These are phyloP conservation scores for Escarpia spicata DNA, from an alignment of 2,888 invertebrate genomes.

Conservation along the genomic window DNA sequence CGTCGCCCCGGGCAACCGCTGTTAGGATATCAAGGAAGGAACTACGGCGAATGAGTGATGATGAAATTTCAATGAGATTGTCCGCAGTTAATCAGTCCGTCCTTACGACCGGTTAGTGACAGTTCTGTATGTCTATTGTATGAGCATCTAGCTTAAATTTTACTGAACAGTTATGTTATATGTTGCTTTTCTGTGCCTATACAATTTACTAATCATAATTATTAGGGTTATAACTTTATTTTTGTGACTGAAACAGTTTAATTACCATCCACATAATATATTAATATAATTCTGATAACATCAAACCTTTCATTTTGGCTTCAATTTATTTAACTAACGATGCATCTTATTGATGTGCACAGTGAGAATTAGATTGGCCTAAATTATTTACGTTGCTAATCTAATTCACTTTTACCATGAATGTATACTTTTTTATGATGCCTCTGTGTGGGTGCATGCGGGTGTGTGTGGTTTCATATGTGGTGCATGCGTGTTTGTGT, in stretches of 20 bases:
- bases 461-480: too few relatives aligned
- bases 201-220: too few relatives aligned
- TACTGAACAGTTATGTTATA: neutral
- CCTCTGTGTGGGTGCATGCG: too few relatives aligned
- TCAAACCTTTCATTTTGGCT: neutral
- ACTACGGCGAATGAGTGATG: slow-evolving; percentile 59
- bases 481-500: too few relatives aligned
- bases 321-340: too few relatives aligned
- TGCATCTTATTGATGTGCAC: too few relatives aligned
- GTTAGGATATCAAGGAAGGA: slow-evolving; percentile 62
- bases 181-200: neutral
- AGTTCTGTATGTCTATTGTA: neutral
- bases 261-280: neutral
- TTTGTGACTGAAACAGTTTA: neutral
- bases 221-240: neutral
- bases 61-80: slow-evolving; percentile 57
- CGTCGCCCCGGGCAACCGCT: slow-evolving; percentile 45
- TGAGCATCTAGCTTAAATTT: neutral
- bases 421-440: neutral
- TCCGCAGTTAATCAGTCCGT: slow-evolving; percentile 45
- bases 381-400: too few relatives aligned
- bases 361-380: too few relatives aligned
- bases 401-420: too few relatives aligned
- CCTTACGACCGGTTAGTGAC: slow-evolving; percentile 41
- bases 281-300: neutral